phyloP scores from a whole-genome alignment of 2,888 invertebrate genomes.

The Mesorhabditis spiculigera region DNA sequence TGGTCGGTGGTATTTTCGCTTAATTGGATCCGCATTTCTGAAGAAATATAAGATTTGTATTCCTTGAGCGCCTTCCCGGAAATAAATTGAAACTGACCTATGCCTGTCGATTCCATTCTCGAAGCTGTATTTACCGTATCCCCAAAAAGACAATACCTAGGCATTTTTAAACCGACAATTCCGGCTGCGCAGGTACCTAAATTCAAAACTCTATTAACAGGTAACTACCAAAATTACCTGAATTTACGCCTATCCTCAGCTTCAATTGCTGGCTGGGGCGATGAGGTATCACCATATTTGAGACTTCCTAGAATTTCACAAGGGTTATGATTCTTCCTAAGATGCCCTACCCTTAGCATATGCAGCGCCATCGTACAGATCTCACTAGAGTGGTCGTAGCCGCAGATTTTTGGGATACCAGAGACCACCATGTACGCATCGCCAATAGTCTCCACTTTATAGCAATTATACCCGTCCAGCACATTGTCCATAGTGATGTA shows the following conservation, averaged over 20 bases:
- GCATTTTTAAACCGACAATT: slow-evolving; percentile 63
- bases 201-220: too few species aligned
- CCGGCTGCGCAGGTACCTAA: slow-evolving; percentile 57
- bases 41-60: too few species aligned
- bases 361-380: slow-evolving; percentile 74
- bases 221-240: slow-evolving; percentile 59
- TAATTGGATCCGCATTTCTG: too few species aligned
- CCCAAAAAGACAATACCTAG: slow-evolving; percentile 60
- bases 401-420: slow-evolving; percentile 79
- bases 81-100: slow-evolving; percentile 32
- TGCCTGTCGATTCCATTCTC: slow-evolving; percentile 58
- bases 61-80: too few species aligned
- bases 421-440: slow-evolving; percentile 64
- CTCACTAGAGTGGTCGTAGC: slow-evolving; percentile 80
- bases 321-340: too few species aligned
- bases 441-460: slow-evolving; percentile 65
- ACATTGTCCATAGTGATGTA: slow-evolving; percentile 96
- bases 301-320: slow-evolving; percentile 66
- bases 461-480: slow-evolving; percentile 90
- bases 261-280: slow-evolving; percentile 82
- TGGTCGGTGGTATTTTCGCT: too few species aligned
- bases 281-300: slow-evolving; percentile 84
- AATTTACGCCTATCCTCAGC: slow-evolving; percentile 87
- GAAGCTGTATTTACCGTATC: slow-evolving; percentile 58
- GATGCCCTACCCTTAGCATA: slow-evolving; percentile 64